Evolutionary conservation across 2,888 invertebrate species (phyloP), one percentile per base, ranked within the genome.

Genomic region (Scaeva pyrastri): DNA sequence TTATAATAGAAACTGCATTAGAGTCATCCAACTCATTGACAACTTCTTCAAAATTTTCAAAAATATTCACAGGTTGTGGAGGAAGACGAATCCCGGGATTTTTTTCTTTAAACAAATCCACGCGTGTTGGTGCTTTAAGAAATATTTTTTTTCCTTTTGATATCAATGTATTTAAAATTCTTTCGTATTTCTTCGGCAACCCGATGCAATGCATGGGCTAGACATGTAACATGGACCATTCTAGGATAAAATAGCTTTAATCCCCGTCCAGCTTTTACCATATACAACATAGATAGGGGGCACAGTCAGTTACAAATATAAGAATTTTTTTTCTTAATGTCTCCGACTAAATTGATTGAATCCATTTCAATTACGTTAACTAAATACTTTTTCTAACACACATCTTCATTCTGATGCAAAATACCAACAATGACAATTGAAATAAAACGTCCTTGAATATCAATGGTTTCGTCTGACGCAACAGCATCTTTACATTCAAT

Each of bases 191-290:
- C 60, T 14, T 41, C 60, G 8, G 58, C 58, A 8, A 58, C 58
- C n/a, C 45, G 45, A 45, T 45, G 45, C n/a, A 45, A 45, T 45
- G 45, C 45, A 45, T 45, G 45, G 1, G 21, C 23, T 12, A 50
- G 21, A 21, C 21, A 50, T 19, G 50, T 50, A 10, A 50, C 19
- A 21, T 50, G 50, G 2, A 50, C 12, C 50, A 50, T 50, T 50
- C 21, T 50, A 50, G 50, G 21, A 50, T 21, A 50, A 12, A 68
- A 45, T 26, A 45, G 19, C 31, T 62, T 45, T 43, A 62, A 48
- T 14, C 26, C 48, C n/a, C 64, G 19, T 23, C 74, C 88, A 23
- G 90, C 87, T 86, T 89, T 89, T 39, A 88, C 52, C 52, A 52
- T 52, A 12, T 21, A 52, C n/a, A n/a, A n/a, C n/a, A n/a, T n/a